Conservation (phyloP, 1,140 invertebrate species). For the Bilobella aurantiaca region DNA sequence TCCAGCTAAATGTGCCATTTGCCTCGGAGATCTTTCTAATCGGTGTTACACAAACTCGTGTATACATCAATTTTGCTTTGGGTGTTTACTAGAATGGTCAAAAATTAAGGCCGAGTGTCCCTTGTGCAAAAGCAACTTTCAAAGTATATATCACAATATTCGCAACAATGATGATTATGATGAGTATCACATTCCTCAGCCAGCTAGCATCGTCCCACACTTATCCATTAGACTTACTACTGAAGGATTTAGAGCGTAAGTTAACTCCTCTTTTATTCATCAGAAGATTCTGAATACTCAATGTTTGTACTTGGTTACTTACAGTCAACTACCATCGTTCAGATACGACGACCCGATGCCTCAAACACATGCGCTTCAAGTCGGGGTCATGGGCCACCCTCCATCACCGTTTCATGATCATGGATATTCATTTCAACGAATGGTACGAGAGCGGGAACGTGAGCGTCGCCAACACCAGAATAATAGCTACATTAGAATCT, state of each 20-base stretch:
- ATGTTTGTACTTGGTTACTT: no score
- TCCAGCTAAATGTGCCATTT: conserved; percentile 69
- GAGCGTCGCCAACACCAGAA: background rate
- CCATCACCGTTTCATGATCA: background rate
- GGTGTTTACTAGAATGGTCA: conserved; percentile 84
- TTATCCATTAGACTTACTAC: conserved; percentile 21
- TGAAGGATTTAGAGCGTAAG: no score
- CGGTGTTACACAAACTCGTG: conserved; percentile 86
- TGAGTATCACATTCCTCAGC: conserved; percentile 55
- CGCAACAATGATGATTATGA: conserved; percentile 76
- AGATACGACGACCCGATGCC: no score
- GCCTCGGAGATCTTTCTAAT: conserved; percentile 69
- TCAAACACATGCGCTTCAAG: no score
- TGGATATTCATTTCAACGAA: background rate
- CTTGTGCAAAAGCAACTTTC: conserved; percentile 82
- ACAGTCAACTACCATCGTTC: no score
- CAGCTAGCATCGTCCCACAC: conserved; percentile 22
- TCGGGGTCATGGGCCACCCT: no score
- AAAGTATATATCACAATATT: conserved; percentile 84
- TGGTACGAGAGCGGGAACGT: background rate
- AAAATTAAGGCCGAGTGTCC: conserved; percentile 89
- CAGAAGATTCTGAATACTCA: no score
- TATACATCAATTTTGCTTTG: conserved; percentile 87
- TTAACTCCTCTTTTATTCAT: no score
- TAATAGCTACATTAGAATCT: background rate